Percentiles rank a stretch among this genome's conserved stretches.
These are phyloP conservation scores for Thumatha senex DNA, from an alignment of 2,888 invertebrate genomes.

Conservation along the genomic window DNA sequence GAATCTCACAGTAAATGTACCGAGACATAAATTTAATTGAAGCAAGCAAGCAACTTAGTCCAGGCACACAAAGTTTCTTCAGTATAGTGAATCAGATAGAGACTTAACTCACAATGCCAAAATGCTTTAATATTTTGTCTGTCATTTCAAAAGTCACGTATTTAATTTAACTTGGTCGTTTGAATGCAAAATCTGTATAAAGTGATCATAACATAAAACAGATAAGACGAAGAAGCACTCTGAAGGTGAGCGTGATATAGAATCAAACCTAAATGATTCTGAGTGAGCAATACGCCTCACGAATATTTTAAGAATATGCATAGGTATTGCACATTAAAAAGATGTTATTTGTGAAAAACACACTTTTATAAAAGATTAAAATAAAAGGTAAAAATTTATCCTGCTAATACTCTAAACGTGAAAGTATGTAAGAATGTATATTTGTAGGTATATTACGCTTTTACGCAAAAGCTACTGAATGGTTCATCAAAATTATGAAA, in stretches of 20 bases:
- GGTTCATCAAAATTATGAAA: too few relatives aligned
- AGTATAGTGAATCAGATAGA: slow-evolving; percentile 43
- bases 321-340: background rate
- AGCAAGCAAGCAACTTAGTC: slow-evolving; percentile 63
- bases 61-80: slow-evolving; percentile 52
- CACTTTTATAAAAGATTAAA: too few relatives aligned
- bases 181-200: slow-evolving; percentile 31
- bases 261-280: slow-evolving; percentile 5
- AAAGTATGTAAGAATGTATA: too few relatives aligned
- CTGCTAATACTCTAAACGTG: too few relatives aligned
- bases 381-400: too few relatives aligned
- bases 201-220: slow-evolving; percentile 22
- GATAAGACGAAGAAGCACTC: slow-evolving; percentile 8
- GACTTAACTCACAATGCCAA: slow-evolving; percentile 42
- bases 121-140: slow-evolving; percentile 47
- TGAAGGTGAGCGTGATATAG: slow-evolving; percentile 9
- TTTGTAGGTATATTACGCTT: too few relatives aligned
- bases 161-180: slow-evolving; percentile 39
- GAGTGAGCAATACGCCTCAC: slow-evolving; percentile 1
- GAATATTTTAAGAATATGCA: slow-evolving; percentile 5
- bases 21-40: slow-evolving; percentile 64
- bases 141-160: slow-evolving; percentile 49
- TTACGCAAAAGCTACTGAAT: too few relatives aligned
- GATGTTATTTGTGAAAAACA: background rate
- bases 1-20: slow-evolving; percentile 55